These are phyloP conservation scores for Agriopis aurantiaria DNA, from an alignment of 2,888 invertebrate species.

Conservation along the genomic window DNA sequence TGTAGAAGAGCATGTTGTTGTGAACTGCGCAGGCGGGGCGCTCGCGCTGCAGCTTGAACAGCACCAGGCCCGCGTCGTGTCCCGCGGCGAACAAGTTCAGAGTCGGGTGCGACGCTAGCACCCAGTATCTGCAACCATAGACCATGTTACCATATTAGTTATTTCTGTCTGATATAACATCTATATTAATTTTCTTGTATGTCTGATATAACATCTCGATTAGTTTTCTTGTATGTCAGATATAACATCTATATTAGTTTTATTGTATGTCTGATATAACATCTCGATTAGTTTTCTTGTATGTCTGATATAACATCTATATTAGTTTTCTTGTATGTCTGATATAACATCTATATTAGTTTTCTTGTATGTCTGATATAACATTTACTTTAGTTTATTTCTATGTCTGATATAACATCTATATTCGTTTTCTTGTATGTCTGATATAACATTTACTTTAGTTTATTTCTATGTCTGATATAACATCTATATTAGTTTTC, in stretches of 20 bases:
- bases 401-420: background rate
- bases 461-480: background rate
- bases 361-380: too few species aligned
- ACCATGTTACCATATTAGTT: background rate
- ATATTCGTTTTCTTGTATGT: background rate
- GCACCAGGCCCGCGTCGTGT: constrained; percentile 98
- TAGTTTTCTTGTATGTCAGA: too few species aligned
- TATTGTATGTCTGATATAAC: too few species aligned
- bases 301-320: too few species aligned
- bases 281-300: too few species aligned
- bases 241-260: too few species aligned
- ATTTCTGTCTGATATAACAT: background rate
- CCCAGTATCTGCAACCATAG: constrained; percentile 92
- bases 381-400: too few species aligned
- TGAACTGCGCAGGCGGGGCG: constrained; percentile 98
- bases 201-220: background rate
- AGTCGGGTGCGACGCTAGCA: constrained; percentile 96
- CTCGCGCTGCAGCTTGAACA: constrained; percentile 97
- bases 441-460: background rate
- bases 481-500: background rate
- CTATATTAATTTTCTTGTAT: background rate
- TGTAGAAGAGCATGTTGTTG: constrained; percentile 97
- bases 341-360: too few species aligned
- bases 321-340: too few species aligned
- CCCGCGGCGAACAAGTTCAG: constrained; percentile 99